Evolutionary conservation across 2,113 vertebrate species (phyloP).

Genomic region (Chionis minor): DNA sequence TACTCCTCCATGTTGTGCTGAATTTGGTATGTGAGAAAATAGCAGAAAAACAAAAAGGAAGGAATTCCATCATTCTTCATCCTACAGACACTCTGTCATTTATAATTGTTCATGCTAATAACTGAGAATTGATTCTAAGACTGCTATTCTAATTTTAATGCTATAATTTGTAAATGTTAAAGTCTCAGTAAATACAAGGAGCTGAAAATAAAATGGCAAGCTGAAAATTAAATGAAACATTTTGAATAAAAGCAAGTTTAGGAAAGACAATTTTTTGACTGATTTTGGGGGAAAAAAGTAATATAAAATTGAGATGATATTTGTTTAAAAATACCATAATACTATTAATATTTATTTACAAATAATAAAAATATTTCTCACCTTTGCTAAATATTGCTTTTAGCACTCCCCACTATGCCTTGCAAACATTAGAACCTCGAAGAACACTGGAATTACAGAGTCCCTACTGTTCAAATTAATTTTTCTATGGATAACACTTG

Average conservation of each 20-base stretch:
- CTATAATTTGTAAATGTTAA: not conserved
- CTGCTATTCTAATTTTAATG: not conserved
- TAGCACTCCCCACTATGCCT: not conserved
- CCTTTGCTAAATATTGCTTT: not conserved
- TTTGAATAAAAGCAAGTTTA: not conserved
- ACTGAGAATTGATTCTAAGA: not conserved
- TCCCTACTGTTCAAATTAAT: not conserved
- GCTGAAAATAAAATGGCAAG: not conserved
- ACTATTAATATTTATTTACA: not conserved
- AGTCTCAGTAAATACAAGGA: not conserved
- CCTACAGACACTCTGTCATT: not conserved
- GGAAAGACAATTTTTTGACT: not conserved
- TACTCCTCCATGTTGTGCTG: not conserved
- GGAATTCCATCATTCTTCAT: not conserved
- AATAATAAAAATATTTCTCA: not conserved
- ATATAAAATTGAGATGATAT: not conserved
- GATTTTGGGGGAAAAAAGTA: not conserved
- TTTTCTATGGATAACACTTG: not conserved
- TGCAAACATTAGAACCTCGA: not conserved
- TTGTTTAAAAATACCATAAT: not conserved
- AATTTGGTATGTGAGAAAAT: not conserved
- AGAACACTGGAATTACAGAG: not conserved
- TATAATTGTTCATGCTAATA: not conserved
- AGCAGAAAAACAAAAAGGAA: not conserved
- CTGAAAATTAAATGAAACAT: not conserved